A percentile compares a stretch with the other conserved stretches of the same genome.
Evolutionary conservation across 2,888 invertebrate species (phyloP).

Genomic region (Ferrisia virgata): DNA sequence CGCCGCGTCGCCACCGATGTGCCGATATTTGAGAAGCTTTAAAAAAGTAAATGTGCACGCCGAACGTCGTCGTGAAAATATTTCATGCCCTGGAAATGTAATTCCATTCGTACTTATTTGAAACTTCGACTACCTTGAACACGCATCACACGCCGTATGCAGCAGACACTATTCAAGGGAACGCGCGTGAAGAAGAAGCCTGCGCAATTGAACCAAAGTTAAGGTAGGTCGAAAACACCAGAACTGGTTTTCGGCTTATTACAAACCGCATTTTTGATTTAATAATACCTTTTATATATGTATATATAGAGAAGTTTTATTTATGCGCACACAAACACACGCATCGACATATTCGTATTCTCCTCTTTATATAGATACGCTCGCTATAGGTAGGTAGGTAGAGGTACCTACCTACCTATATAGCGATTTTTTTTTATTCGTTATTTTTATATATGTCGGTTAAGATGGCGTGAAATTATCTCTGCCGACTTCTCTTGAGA

Average conservation of each 20-base stretch:
- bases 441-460: slow-evolving; percentile 31
- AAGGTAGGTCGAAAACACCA: slow-evolving; percentile 44
- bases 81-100: slow-evolving; percentile 36
- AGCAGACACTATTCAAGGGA: slow-evolving; percentile 34
- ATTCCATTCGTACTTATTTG: slow-evolving; percentile 36
- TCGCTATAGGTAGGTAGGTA: too few species aligned
- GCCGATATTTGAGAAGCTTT: slow-evolving; percentile 22
- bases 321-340: neutral
- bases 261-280: slow-evolving; percentile 45
- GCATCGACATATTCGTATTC: neutral
- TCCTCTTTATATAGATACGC: too few species aligned
- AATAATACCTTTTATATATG: slow-evolving; percentile 39
- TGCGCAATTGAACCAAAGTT: slow-evolving; percentile 40
- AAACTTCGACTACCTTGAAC: slow-evolving; percentile 36
- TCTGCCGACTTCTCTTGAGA: slow-evolving; percentile 20
- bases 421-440: neutral
- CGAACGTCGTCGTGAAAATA: slow-evolving; percentile 27
- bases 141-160: slow-evolving; percentile 36
- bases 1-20: too few species aligned
- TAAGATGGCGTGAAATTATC: slow-evolving; percentile 43
- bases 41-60: slow-evolving; percentile 14
- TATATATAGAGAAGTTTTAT: neutral
- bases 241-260: slow-evolving; percentile 45
- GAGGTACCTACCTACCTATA: neutral
- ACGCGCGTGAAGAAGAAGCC: slow-evolving; percentile 35